Evolutionary conservation across 2,888 invertebrate genomes (phyloP), one percentile per base, ranked within the genome.

Genomic region (Agrochola lota): DNA sequence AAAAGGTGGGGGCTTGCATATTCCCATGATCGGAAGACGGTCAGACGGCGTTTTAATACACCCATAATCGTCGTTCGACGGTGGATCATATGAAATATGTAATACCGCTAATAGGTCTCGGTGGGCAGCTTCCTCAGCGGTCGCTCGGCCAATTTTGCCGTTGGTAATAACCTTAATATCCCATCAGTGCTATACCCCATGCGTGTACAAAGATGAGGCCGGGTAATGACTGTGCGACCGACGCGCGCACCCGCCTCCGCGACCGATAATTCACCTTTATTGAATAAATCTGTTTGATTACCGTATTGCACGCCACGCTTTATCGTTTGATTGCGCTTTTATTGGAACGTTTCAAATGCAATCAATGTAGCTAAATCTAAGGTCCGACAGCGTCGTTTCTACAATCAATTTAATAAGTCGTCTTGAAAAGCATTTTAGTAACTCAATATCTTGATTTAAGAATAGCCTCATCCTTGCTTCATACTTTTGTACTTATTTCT

Each of bases 41-140:
- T 90, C 89, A 91, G 94, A 93, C 94, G 93, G 94, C 95, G 92
- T 94, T 94, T 96, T 96, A 96, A 96, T 96, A 93, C 92, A 93
- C 92, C 95, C 94, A 95, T 96, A 96, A 96, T 96, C 94, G 94
- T 90, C 93, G 94, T 92, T 94, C 94, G 95, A 93, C 92, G 93
- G 90, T 90, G 94, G 94, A 94, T 94, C 95, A 94, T 94, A 95
- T 95, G 95, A 95, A 95, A 95, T 95, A 96, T 95, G 95, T 95
- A 95, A 95, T 95, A 93, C 94, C 94, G 94, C 95, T 95, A 96
- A 96, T 96, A 96, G 95, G 95, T 93, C 92, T 94, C 91, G 93
- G 94, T 92, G 94, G 94, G 95, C 93, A 95, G 96, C 96, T 96
- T 95, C 96, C 96, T 96, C 95, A 96, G 96, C 96, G 96, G 96